phyloP scores from a whole-genome alignment of 2,888 invertebrate genomes.

The Eupithecia insigniata region DNA sequence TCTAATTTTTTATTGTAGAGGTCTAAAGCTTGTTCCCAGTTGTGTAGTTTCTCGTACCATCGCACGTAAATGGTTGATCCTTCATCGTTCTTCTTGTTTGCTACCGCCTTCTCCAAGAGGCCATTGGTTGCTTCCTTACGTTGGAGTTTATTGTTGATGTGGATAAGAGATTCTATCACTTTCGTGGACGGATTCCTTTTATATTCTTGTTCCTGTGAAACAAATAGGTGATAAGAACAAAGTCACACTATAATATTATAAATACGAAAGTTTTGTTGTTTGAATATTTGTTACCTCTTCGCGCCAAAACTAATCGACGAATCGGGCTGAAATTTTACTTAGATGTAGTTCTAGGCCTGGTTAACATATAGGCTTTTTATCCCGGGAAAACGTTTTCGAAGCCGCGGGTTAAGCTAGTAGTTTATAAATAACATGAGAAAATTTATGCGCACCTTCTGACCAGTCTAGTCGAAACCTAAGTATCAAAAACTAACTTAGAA shows the following conservation, averaged over 20 bases:
- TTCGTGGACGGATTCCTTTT: conserved; percentile 86
- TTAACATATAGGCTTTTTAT: too few species aligned
- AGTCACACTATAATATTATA: background rate
- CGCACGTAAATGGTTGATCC: conserved; percentile 87
- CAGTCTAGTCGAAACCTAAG: background rate
- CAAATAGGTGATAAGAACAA: background rate
- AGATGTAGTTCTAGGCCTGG: too few species aligned
- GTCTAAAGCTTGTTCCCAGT: conserved; percentile 98
- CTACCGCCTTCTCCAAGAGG: conserved; percentile 93
- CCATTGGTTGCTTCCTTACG: conserved; percentile 99
- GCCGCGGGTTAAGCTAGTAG: too few species aligned
- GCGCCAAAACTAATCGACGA: background rate
- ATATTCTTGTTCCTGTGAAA: conserved; percentile 93
- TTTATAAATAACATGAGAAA: too few species aligned
- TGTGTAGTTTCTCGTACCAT: conserved; percentile 99
- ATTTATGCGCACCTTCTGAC: background rate
- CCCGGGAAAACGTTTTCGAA: too few species aligned
- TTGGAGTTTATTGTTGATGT: conserved; percentile 98
- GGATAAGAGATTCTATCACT: conserved; percentile 96
- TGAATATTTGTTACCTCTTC: background rate
- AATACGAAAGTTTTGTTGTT: background rate
- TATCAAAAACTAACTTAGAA: background rate
- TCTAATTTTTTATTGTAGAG: conserved; percentile 92
- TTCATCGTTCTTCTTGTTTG: conserved; percentile 87
- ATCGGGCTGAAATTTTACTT: background rate